Base-by-base conservation (phyloP, 2,797 vertebrate species). In the Pseudocheirus occidentalis region DNA sequence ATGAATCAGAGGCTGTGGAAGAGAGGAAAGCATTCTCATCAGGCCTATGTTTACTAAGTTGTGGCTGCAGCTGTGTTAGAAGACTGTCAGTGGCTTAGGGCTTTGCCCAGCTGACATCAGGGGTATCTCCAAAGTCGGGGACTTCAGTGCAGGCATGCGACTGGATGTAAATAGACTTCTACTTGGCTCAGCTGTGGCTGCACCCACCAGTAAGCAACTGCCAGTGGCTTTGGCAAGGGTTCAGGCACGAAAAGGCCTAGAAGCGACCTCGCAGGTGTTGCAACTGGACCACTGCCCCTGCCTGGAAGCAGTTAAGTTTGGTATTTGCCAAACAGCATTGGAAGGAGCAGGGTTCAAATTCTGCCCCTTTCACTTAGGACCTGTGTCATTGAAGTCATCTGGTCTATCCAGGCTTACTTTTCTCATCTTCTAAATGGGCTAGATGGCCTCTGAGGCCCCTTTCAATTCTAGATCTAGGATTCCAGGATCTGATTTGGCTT, bases 11-110 rank as follows among this genome's bases (percentile, higher is more conserved):
- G 40, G 40, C 18, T 46, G 89, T 52, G n/a, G n/a, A 89, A 3
- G 16, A 96, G 29, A 95, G 94, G 92, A 92, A 96, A 92, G 90
- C 91, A 94, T 13, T 46, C 1, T 73, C n/a, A 91, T 93, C 57
- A 92, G 3, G 34, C 31, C 24, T 91, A 91, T 24, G 91, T 89
- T 95, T 73, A 96, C 90, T 95, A 94, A 94, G 87, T 55, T 93
- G 40, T 50, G 40, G 40, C 73, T 87, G 73, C 73, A 87, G 73
- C 73, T 87, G 73, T 87, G 21, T 95, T 55, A 90, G 31, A 52
- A 89, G 3, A 89, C 12, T 56, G 57, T 90, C 55, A 93, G 73
- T 87, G 73, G 40, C 40, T 87, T 50, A 27, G 73, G 73, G 28
- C 73, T 50, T 87, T 87, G 73, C 73, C 27, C 73, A 87, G 73